Evolutionary conservation across 37 sponge, comb jelly and placozoan species (phyloP), one percentile per base, ranked within the genome.

Genomic region (Axinella damicornis): DNA sequence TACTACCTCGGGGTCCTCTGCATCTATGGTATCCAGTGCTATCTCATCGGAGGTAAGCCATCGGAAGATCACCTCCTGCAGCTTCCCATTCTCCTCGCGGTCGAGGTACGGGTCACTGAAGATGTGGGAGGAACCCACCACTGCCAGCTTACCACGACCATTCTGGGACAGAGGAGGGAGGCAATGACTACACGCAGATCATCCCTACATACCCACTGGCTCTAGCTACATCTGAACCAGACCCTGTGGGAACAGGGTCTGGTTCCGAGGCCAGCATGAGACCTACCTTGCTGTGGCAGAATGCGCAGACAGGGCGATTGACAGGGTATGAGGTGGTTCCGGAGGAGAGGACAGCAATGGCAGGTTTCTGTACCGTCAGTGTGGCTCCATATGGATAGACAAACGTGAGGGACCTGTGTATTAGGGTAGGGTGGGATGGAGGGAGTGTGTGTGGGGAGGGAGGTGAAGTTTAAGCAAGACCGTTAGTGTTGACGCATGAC

Each of bases 251-350:
- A n/a, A n/a, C n/a, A n/a, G n/a, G 64, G 27, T 11, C 64, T 62
- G 2, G 22, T 31, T 27, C 32, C 22, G 2, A 20, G 31, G 46
- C 64, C 21, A n/a, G n/a, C n/a, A n/a, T n/a, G n/a, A 53, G 15
- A 57, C 71, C n/a, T 63, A 83, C 90, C 76, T 87, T 89, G 31
- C 67, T 60, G 59, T 77, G 31, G 73, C 88, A 87, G 85, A 98
- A 94, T 24, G 99, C 99, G 89, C 97, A 94, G n/a, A 96, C 86
- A 6, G 99, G 99, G 80, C 99, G 87, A 79, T 96, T 96, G 79
- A 96, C 90, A 22, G 99, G 99, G 66, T 90, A 92, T 31, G 93
- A 96, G 28, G 91, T 90, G 33, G 73, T 84, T 18, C 99, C 99
- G 2, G 98, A 89, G 31, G 99, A 98, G 18, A 98, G 89, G n/a